Evolutionary conservation across 2,797 vertebrate species (phyloP).

Genomic region (Nasua narica): DNA sequence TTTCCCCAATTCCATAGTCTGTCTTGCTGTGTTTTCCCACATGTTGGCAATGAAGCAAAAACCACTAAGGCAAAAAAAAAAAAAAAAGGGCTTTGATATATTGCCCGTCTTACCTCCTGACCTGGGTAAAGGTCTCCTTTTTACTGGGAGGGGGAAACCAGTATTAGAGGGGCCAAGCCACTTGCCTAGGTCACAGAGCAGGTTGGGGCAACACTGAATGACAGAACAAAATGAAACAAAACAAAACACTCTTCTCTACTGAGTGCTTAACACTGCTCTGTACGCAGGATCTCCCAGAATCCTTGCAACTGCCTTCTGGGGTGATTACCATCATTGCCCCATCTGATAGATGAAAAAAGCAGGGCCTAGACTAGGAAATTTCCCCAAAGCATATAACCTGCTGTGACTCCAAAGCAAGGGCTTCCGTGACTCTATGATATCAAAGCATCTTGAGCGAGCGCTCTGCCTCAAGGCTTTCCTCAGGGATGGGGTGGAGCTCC

Average conservation of each 20-base stretch:
- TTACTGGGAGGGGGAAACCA: background rate
- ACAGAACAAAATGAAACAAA: background rate
- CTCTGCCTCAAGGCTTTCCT: background rate
- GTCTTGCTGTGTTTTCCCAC: background rate
- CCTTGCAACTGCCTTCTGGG: background rate
- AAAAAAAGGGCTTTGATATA: background rate
- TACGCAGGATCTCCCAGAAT: background rate
- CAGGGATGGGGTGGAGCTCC: background rate
- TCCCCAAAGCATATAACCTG: background rate
- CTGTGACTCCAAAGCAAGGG: background rate
- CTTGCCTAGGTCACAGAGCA: background rate
- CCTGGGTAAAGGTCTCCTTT: background rate
- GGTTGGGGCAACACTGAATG: background rate
- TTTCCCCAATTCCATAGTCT: background rate
- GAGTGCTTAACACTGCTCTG: background rate
- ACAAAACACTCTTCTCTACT: background rate
- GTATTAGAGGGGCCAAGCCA: background rate
- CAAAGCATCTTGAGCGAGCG: background rate
- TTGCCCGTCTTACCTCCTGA: background rate
- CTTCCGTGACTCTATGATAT: background rate
- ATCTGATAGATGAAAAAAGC: background rate
- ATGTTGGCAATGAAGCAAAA: background rate
- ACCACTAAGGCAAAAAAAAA: background rate
- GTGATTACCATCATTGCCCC: background rate
- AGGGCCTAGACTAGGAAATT: background rate